Evolutionary conservation across 2,113 vertebrate genomes (phyloP).

Genomic region (Mungos mungo): DNA sequence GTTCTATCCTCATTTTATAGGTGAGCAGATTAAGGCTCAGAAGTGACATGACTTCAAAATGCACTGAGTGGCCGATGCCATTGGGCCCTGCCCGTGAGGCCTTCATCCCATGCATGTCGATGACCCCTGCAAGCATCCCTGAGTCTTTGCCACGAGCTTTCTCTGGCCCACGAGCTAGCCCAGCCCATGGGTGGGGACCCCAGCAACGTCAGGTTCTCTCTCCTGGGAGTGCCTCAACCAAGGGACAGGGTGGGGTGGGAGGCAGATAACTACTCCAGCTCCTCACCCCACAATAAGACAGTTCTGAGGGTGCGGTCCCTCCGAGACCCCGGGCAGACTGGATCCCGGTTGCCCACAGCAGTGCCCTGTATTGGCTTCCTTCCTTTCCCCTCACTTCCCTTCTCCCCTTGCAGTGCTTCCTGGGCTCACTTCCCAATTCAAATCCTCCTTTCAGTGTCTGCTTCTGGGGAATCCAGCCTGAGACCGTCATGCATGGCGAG

Average conservation of each 20-base stretch:
- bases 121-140: accelerated
- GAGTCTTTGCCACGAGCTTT: not conserved
- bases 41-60: not conserved
- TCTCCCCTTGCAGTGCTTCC: not conserved
- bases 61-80: not conserved
- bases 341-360: not conserved
- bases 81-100: not conserved
- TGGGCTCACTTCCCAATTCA: not conserved
- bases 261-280: not conserved
- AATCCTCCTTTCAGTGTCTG: not conserved
- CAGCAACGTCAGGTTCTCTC: not conserved
- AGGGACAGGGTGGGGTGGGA: not conserved
- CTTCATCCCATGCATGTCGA: not conserved
- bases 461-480: not conserved
- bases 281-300: not conserved
- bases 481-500: accelerated
- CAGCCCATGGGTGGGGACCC: not conserved
- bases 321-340: not conserved
- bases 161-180: not conserved
- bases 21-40: not conserved
- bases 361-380: not conserved
- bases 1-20: not conserved
- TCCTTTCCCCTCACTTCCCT: not conserved
- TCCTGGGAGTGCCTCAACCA: not conserved
- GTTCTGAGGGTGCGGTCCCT: not conserved